Evolutionary conservation across 2,113 vertebrate genomes (phyloP), one percentile per base, ranked within the genome.

Genomic region (Microcebus murinus): DNA sequence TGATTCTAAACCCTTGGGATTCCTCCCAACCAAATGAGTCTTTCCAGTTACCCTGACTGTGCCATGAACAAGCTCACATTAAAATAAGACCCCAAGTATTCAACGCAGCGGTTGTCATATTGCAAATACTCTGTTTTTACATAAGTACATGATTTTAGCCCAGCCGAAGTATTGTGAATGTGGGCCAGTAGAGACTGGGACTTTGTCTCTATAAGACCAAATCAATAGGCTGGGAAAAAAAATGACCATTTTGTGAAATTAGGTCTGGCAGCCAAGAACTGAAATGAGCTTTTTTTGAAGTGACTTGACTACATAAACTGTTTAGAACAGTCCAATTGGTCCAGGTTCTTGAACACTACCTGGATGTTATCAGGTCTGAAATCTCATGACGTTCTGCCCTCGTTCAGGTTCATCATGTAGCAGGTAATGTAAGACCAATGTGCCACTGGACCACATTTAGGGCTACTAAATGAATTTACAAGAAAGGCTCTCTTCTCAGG

Each of bases 1-100:
- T 94, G 67, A 91, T 94, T 94, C 87, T 87, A 91, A 93, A 91
- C 23, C 18, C 63, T 93, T 1, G 6, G 48, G 90, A 94, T 86
- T 87, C 39, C 61, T 94, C 85, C 48, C 87, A 88, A 61, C 50
- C 52, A 92, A 95, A 83, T 87, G 82, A 88, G 83, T 96, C 71
- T 92, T 96, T 93, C 84, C 71, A 94, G 45, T 95, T 87, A 90
- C 68, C 9, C 68, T 70, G 27, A 83, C 34, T 77, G 67, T 76
- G 34, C 39, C 13, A 77, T 2, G 1, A 95, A 90, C n/a, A 95
- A 93, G 21, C n/a, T 67, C 71, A 82, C 39, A 74, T 48, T 81
- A 70, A 92, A 92, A 68, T n/a, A 95, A 70, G 31, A 92, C 42
- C 57, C 31, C 57, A 91, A 68, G 90, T 50, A 74, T 63, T 91